Evolutionary conservation across 2,113 vertebrate species (phyloP).

Genomic region (Halichoerus grypus): DNA sequence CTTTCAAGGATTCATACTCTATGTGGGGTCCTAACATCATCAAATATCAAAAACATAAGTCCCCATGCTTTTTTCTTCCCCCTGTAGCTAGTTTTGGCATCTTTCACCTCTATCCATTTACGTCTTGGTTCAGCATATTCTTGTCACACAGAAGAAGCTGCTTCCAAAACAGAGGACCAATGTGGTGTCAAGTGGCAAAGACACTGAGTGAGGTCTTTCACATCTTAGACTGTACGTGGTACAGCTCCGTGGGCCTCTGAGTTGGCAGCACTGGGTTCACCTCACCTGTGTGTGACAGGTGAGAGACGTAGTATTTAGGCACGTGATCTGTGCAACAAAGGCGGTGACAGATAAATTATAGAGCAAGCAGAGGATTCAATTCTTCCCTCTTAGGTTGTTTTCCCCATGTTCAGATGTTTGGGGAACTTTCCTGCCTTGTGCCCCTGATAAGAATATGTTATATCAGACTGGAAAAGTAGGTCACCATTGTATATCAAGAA

Average conservation of each 20-base stretch:
- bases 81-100: neutral
- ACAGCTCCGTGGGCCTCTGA: neutral
- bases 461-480: neutral
- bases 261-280: neutral
- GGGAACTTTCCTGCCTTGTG: neutral
- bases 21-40: neutral
- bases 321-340: neutral
- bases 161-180: neutral
- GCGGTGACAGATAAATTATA: neutral
- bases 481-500: neutral
- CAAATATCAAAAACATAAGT: neutral
- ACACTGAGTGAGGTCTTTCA: neutral
- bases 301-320: neutral
- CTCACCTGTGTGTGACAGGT: rapidly evolving
- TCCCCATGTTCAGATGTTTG: neutral
- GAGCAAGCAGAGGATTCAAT: neutral
- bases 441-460: neutral
- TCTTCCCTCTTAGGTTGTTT: neutral
- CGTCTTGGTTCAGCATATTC: neutral
- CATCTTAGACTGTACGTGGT: too few species aligned
- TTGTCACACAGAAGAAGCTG: neutral
- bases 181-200: neutral
- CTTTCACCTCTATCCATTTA: neutral
- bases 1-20: neutral
- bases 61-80: neutral